A percentile compares a stretch with the other conserved stretches of the same genome.
Evolutionary conservation across 1,140 invertebrate species (phyloP).

Genomic region (Calephelis nemesis): DNA sequence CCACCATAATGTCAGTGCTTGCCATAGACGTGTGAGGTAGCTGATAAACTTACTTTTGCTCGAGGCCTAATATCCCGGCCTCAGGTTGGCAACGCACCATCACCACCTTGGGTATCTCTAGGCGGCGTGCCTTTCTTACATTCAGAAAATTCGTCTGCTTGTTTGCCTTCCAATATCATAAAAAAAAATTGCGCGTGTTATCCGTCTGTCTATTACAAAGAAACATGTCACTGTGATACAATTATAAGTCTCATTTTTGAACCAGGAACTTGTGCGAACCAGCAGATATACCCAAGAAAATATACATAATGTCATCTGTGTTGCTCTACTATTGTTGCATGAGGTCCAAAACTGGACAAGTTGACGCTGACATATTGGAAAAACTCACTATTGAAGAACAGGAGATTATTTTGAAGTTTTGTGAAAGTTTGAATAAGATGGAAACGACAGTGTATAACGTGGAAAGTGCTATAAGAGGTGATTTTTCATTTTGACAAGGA

Average conservation of each 20-base stretch:
- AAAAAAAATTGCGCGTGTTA: no score
- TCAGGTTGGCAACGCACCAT: no score
- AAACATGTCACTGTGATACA: no score
- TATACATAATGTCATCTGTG: slow-evolving; percentile 45
- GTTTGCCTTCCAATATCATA: no score
- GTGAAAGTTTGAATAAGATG: slow-evolving; percentile 43
- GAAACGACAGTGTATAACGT: slow-evolving; percentile 51
- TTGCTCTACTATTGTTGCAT: slow-evolving; percentile 50
- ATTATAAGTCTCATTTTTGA: background rate
- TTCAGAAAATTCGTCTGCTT: no score
- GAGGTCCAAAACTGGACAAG: slow-evolving; percentile 33
- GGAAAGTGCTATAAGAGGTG: slow-evolving; percentile 48
- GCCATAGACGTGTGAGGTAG: no score
- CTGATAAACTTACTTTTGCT: no score
- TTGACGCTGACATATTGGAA: slow-evolving; percentile 47
- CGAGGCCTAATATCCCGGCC: no score
- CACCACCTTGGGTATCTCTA: no score
- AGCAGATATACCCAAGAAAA: slow-evolving; percentile 40
- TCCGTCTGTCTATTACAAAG: no score
- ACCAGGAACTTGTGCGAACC: slow-evolving; percentile 38
- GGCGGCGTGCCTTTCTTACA: no score
- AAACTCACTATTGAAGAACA: slow-evolving; percentile 40
- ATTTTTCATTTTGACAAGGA: background rate
- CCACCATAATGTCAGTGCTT: no score
- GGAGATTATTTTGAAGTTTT: slow-evolving; percentile 48